A percentile compares a stretch with the other conserved stretches of the same genome.
These are phyloP conservation scores for Chrysaora quinquecirrha DNA, from an alignment of 30 jellyfish, hydroid and myxozoan genomes.

Conservation along the genomic window DNA sequence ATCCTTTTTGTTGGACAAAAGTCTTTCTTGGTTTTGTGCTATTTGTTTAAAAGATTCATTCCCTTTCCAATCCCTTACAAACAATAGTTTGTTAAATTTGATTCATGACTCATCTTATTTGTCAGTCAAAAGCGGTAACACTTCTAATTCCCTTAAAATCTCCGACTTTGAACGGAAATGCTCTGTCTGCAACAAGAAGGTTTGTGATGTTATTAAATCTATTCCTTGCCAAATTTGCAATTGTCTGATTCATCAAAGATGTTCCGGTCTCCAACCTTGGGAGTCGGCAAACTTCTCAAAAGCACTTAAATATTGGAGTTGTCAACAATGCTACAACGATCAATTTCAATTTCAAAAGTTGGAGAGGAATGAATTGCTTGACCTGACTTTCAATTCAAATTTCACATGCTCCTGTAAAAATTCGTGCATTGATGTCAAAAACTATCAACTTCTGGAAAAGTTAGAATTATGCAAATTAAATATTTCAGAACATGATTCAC, in stretches of 20 bases:
- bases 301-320: constrained; percentile 2
- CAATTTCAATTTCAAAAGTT: not conserved
- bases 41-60: not conserved
- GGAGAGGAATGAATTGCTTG: not conserved
- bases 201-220: constrained; percentile 1
- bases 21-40: constrained; percentile 3
- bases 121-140: not conserved
- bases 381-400: constrained; percentile 11
- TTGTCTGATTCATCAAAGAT: constrained; percentile 5
- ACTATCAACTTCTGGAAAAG: not conserved
- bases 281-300: not conserved
- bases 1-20: constrained; percentile 5
- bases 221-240: constrained; percentile 6
- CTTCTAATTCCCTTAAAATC: not conserved
- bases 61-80: constrained; percentile 5
- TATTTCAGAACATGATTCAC: not conserved
- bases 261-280: constrained; percentile 17
- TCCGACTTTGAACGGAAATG: constrained; percentile 7
- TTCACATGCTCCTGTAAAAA: not conserved
- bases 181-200: constrained; percentile 9
- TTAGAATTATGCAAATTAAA: not conserved
- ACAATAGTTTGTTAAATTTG: constrained; percentile 5
- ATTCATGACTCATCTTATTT: constrained; percentile 1
- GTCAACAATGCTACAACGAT: not conserved
- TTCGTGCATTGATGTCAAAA: not conserved